Conservation (phyloP, 2,888 invertebrate genomes). For the Iphiclides podalirius region DNA sequence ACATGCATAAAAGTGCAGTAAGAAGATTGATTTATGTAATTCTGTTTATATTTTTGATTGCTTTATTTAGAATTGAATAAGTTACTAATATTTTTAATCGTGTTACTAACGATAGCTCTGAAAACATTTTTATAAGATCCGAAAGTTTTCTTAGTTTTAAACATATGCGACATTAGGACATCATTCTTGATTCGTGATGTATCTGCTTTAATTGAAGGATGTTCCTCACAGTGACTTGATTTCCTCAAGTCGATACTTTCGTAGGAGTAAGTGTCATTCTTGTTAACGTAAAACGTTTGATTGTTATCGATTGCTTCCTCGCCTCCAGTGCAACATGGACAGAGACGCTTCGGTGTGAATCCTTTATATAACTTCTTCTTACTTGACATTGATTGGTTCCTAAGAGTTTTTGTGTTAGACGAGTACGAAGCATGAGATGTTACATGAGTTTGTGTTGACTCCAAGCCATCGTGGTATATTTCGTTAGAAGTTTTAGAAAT, state of each 20-base stretch:
- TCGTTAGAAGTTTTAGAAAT: background rate
- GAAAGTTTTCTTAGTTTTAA: conserved; percentile 37
- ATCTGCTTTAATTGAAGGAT: conserved; percentile 42
- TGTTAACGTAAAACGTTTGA: conserved; percentile 29
- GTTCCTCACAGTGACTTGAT: conserved; percentile 27
- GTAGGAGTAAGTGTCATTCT: conserved; percentile 44
- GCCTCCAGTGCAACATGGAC: conserved; percentile 59
- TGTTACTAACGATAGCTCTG: conserved; percentile 43
- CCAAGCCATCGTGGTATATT: background rate
- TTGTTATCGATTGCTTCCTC: conserved; percentile 36
- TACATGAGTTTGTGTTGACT: conserved; percentile 15
- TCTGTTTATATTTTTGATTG: too few relatives aligned
- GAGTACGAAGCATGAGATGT: conserved; percentile 39
- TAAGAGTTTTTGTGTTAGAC: conserved; percentile 31
- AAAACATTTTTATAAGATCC: conserved; percentile 43
- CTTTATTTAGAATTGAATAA: conserved; percentile 23
- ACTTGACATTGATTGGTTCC: conserved; percentile 31
- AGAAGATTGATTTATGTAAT: too few relatives aligned
- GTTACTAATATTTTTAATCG: conserved; percentile 42
- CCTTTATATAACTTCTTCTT: conserved; percentile 27
- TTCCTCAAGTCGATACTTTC: conserved; percentile 51
- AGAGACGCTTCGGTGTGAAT: conserved; percentile 43
- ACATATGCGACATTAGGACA: conserved; percentile 32
- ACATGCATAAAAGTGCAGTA: too few relatives aligned
- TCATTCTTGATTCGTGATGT: conserved; percentile 59